Percentiles rank a stretch among this genome's conserved stretches.
These are phyloP conservation scores for Macropus fuliginosus DNA, from an alignment of 2,797 vertebrate species.

Conservation along the genomic window DNA sequence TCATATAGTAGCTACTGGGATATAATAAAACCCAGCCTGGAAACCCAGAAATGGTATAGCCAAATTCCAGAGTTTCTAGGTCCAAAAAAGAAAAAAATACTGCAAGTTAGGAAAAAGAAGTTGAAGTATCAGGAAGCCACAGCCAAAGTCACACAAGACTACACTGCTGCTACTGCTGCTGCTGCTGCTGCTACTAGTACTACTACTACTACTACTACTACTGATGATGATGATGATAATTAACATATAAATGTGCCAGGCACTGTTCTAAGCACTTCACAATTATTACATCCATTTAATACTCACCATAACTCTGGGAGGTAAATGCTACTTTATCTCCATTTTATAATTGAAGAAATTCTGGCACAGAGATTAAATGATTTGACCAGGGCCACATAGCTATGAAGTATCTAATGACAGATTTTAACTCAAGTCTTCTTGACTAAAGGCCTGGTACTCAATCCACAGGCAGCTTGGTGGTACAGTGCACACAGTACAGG, in stretches of 20 bases:
- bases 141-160: background rate
- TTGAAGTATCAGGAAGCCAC: too few relatives aligned
- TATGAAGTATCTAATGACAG: background rate
- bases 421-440: background rate
- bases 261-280: background rate
- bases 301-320: background rate
- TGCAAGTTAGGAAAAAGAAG: too few relatives aligned
- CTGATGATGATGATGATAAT: background rate
- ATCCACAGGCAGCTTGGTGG: background rate
- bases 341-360: slow-evolving; percentile 35
- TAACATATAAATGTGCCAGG: background rate
- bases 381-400: background rate
- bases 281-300: background rate
- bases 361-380: slow-evolving; percentile 18
- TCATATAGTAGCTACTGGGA: too few relatives aligned
- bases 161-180: background rate
- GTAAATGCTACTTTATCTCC: background rate
- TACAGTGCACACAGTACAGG: background rate
- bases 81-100: too few relatives aligned
- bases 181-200: too few relatives aligned
- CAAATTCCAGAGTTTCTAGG: too few relatives aligned
- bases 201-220: too few relatives aligned
- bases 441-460: background rate
- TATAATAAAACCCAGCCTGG: too few relatives aligned
- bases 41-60: too few relatives aligned